Base-by-base conservation (phyloP, 2,113 vertebrate species). In the Sceloporus tristichus region DNA sequence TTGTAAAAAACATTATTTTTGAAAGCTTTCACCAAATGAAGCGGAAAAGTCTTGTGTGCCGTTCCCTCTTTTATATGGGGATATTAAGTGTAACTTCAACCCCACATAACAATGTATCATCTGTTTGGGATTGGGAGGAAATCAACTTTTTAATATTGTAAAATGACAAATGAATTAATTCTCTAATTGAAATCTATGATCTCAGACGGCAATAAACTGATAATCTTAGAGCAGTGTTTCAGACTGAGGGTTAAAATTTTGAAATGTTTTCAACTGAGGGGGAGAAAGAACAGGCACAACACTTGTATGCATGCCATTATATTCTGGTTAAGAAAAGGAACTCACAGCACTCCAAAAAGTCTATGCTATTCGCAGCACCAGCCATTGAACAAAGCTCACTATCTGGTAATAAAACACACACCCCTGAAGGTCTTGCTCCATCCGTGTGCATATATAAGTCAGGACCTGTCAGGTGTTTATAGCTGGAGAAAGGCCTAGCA, bases 81-180 rank as follows among this genome's bases (percentile, higher is more conserved):
- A 95, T 95, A 96, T 96, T 96, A 97, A 96, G 94, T 90, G 89
- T 82, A 95, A 96, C 87, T 91, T 95, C 93, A 96, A 85, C 56
- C 70, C 86, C 89, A 90, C 94, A 92, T 92, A 96, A 96, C 96
- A 96, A 94, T 93, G 90, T 89, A 91, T 93, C 95, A 95, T 96
- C 95, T 95, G 95, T 95, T 96, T 94, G 91, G 95, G 90, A 93
- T 95, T 96, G 96, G 95, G 96, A 95, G 91, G 59, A 94, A 97
- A 95, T 96, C 96, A 96, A 91, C 86, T 94, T 94, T 96, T 62
- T 95, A 96, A 96, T 97, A 95, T 82, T 90, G 96, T 96, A 91
- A 93, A 95, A 95, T 92, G 95, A 95, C 92, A 94, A 93, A 38
- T 21, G 88, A 94, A 91, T 93, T 91, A 91, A 87, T 93, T 94